Evolutionary conservation across 2,888 invertebrate species (phyloP), one percentile per base, ranked within the genome.

Genomic region (Nezara viridula): DNA sequence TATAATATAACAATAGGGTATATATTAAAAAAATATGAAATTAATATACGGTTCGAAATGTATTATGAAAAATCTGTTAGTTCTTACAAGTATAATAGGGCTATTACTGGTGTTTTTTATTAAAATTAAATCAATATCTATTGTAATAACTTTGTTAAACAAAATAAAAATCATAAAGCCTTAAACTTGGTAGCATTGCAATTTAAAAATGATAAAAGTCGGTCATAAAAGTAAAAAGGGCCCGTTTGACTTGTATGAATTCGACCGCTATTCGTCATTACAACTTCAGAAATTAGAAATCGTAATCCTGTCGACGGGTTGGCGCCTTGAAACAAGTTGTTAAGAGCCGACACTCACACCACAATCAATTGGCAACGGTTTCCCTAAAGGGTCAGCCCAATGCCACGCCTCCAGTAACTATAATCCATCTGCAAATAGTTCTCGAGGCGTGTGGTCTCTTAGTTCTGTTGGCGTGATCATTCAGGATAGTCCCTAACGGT

Each of bases 361-460:
- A 6, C 81, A 81, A 81, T 44, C 81, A 44, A 81, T 81, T 81
- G 44, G 81, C 21, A 2, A 81, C 40, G 81, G 81, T 81, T n/a
- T 44, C 81, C 81, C 37, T 81, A 81, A 14, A n/a, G 81, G 81
- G 81, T 4, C 40, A 16, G 81, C 44, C n/a, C n/a, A n/a, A 81
- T 81, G 81, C 81, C 44, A 44, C n/a, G 44, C 16, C 44, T 47
- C 14, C 12, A 44, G 81, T 44, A n/a, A 44, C 27, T n/a, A 24
- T 40, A 81, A 81, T n/a, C 81, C 44, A 81, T 81, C 44, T 81
- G 44, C 44, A 81, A 81, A 81, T 47, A 81, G 81, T n/a, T 44
- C 44, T 16, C 24, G 1, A 12, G 81, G 40, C 77, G 81, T 81
- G 81, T 81, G 81, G 81, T 81, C 81, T 47, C 32, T 73, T 73